Evolutionary conservation across 2,113 vertebrate genomes (phyloP), one percentile per base, ranked within the genome.

Genomic region (Hemibagrus wyckioides): DNA sequence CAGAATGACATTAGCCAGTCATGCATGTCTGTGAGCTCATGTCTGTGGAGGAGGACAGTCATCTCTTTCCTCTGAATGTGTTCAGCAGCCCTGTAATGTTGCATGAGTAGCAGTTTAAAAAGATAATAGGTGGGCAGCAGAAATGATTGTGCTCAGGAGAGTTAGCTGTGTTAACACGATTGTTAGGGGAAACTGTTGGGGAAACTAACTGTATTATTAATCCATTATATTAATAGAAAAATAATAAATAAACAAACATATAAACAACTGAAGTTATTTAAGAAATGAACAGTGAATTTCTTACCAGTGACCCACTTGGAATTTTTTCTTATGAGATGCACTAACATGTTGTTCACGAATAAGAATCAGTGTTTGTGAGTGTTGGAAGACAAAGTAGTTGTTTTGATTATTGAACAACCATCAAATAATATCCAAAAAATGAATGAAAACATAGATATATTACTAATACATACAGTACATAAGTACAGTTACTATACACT

Each of bases 41-140:
- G 48, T 79, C 2, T 52, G 28, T 79, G 75, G 48, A 79, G 73
- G 41, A 76, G 75, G 48, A 79, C 79, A 41, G 23, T 81, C 23
- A 81, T 25, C 33, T 4, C 50, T 59, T 59, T 81, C 23, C 36
- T 59, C 56, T 39, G 30, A 80, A 57, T 56, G 30, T 39, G 21
- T 81, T 28, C 54, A 81, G 11, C 56, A 28, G 79, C 56, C 21
- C 11, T 59, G 33, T 59, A 59, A 81, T 28, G 73, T 48, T 50
- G n/a, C 44, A 30, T 54, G 48, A 79, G n/a, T 52, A 30, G 28
- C 48, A 30, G 75, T 33, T 52, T 56, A 36, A 80, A n/a, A 80
- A 11, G 77, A 80, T 79, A 76, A 25, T 76, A 41, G 23, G 41
- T 50, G 44, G 75, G 48, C 75, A 54, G 75, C 1, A n/a, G 15